Conservation (phyloP, 2,888 invertebrate species). For the Torymus tubicola region DNA sequence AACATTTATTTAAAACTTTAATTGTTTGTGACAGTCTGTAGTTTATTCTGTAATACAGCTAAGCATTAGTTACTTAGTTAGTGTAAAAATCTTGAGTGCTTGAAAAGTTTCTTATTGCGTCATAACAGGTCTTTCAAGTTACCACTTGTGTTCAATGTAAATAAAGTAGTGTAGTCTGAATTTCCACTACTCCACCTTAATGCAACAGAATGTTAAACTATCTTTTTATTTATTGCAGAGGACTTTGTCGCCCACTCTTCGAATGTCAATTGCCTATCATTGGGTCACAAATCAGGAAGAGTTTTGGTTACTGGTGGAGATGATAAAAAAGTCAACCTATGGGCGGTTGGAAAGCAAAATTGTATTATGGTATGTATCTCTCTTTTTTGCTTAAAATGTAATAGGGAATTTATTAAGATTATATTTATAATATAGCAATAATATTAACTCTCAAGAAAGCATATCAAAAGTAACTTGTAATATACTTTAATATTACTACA, state of each 20-base stretch:
- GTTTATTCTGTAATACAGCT: not conserved
- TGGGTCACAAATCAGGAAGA: constrained; percentile 93
- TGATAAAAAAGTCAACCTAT: constrained; percentile 97
- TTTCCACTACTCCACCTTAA: constrained; percentile 33
- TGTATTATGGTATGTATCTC: constrained; percentile 91
- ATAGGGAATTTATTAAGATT: constrained; percentile 3
- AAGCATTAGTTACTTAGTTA: constrained; percentile 12
- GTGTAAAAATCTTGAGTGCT: constrained; percentile 34
- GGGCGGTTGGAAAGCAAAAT: constrained; percentile 96
- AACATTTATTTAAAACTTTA: not conserved
- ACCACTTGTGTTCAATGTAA: constrained; percentile 42
- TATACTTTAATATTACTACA: not conserved
- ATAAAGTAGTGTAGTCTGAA: constrained; percentile 33
- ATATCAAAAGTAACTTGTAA: too few relatives aligned
- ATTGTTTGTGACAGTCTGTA: constrained; percentile 6
- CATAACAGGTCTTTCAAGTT: constrained; percentile 57
- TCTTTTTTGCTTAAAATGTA: constrained; percentile 1
- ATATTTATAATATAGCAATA: constrained; percentile 5
- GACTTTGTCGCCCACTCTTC: constrained; percentile 92
- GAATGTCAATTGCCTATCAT: constrained; percentile 91
- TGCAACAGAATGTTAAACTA: constrained; percentile 13
- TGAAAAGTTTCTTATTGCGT: constrained; percentile 42
- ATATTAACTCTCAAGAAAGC: not conserved
- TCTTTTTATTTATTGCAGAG: constrained; percentile 79
- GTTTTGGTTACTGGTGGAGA: constrained; percentile 96